A percentile compares a stretch with the other conserved stretches of the same genome.
These are phyloP conservation scores for Porphyrio hochstetteri DNA, from an alignment of 2,113 vertebrate genomes.

Conservation along the genomic window DNA sequence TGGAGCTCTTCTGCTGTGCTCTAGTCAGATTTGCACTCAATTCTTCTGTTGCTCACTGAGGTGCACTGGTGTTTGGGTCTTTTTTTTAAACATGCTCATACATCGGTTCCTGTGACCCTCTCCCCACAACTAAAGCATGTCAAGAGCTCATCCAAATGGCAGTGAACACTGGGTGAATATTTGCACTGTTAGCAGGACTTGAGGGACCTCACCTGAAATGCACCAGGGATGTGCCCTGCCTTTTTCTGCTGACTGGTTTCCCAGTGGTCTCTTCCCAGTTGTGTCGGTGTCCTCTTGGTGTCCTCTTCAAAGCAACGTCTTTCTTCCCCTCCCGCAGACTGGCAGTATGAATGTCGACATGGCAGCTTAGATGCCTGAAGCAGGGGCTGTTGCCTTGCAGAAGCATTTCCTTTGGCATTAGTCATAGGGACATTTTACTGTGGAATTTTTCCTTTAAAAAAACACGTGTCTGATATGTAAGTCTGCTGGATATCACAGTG, in stretches of 20 bases:
- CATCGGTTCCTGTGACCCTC: not conserved
- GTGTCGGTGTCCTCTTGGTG: not conserved
- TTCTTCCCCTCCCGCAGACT: not conserved
- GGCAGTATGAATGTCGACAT: not conserved
- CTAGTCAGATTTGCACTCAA: not conserved
- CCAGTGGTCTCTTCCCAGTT: too few relatives aligned
- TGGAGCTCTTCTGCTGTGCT: not conserved
- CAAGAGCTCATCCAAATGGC: not conserved
- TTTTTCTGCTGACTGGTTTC: not conserved
- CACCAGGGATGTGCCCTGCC: not conserved
- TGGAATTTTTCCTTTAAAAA: not conserved
- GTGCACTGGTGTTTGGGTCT: not conserved
- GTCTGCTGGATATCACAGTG: not conserved
- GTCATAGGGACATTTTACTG: not conserved
- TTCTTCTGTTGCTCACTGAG: not conserved
- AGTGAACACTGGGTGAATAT: not conserved
- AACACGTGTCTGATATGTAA: not conserved
- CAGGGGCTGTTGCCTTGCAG: not conserved
- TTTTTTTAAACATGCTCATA: not conserved
- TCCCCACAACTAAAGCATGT: not conserved
- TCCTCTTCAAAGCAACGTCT: not conserved
- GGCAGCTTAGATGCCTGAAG: not conserved
- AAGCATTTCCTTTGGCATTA: not conserved
- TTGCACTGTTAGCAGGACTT: not conserved
- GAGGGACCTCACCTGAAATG: not conserved